Conservation (phyloP, 2,113 vertebrate genomes). For the Poecile atricapillus region DNA sequence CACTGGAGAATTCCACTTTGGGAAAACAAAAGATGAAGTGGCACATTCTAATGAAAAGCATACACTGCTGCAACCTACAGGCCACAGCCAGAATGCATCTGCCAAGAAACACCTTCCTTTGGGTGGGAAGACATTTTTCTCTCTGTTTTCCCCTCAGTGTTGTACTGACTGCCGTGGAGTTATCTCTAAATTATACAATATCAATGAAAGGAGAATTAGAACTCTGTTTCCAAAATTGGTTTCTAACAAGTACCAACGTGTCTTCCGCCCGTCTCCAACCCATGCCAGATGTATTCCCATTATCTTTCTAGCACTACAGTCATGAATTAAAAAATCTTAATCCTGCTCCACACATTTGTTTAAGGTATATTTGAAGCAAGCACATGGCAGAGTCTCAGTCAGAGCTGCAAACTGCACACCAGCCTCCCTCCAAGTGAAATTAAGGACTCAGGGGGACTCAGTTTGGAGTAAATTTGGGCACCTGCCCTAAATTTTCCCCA, state of each 20-base stretch:
- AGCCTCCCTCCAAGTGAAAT: not conserved
- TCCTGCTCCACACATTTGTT: not conserved
- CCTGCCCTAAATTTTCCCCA: not conserved
- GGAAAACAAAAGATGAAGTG: not conserved
- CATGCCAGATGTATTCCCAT: not conserved
- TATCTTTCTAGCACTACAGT: not conserved
- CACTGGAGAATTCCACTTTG: not conserved
- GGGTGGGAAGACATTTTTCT: not conserved
- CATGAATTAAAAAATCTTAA: not conserved
- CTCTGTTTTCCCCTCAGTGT: not conserved
- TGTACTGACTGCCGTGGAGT: not conserved
- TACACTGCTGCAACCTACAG: slow-evolving; percentile 60
- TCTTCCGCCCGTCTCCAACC: not conserved
- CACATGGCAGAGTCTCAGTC: rapidly evolving
- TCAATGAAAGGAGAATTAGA: not conserved
- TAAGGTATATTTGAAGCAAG: not conserved
- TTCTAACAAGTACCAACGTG: not conserved
- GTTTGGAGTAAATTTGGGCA: not conserved
- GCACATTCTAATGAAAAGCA: not conserved
- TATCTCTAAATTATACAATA: not conserved
- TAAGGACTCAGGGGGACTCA: not conserved
- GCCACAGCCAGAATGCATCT: not conserved
- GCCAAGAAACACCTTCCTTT: not conserved
- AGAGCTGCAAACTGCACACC: not conserved
- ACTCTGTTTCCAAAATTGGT: not conserved